Evolutionary conservation across 2,113 vertebrate genomes (phyloP).

Genomic region (Indri indri): DNA sequence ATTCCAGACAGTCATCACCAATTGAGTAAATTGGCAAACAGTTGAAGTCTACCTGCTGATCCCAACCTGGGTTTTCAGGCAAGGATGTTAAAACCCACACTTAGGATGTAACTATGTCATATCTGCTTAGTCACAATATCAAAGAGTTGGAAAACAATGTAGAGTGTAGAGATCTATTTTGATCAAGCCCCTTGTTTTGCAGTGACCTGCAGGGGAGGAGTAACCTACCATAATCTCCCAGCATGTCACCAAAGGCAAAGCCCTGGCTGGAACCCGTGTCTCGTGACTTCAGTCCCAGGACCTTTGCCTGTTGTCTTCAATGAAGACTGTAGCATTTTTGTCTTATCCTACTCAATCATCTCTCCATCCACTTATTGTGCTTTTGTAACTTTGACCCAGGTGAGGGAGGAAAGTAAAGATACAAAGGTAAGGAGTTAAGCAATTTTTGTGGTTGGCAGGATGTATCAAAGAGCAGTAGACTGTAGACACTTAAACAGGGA

Average conservation of each 20-base stretch:
- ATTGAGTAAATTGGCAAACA: neutral
- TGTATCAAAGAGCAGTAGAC: neutral
- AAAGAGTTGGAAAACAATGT: conserved; percentile 19
- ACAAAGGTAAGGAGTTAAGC: neutral
- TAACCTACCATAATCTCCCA: neutral
- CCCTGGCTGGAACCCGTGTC: conserved; percentile 49
- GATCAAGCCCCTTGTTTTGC: conserved; percentile 2
- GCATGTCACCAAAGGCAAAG: conserved; percentile 50
- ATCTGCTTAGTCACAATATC: neutral
- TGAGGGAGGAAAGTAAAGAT: neutral
- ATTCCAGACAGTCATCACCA: neutral
- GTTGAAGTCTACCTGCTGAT: neutral
- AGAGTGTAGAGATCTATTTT: conserved; percentile 18
- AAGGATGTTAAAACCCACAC: neutral
- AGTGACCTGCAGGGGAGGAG: neutral
- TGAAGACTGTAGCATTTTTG: neutral
- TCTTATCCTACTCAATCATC: neutral
- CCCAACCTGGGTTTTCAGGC: neutral
- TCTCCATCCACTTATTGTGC: neutral
- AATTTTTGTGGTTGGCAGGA: neutral
- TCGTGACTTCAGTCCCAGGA: neutral
- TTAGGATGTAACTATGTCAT: neutral
- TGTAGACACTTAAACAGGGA: neutral
- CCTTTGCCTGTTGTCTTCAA: neutral
- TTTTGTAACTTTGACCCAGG: conserved; percentile 5